Conservation (phyloP, 2,888 invertebrate species). For the Morpho achilles region DNA sequence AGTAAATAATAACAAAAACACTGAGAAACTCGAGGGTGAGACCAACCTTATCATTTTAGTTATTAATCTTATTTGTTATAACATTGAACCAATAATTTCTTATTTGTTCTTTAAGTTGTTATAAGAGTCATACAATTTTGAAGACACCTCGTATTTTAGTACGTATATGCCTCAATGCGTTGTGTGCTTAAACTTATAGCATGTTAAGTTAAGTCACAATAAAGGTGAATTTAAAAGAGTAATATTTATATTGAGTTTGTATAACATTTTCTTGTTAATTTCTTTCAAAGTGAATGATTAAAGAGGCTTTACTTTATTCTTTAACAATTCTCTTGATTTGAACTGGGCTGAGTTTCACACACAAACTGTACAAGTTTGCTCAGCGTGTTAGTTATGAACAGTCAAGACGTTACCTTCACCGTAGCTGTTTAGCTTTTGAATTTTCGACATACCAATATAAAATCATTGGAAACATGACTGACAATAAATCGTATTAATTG, state of each 20-base stretch:
- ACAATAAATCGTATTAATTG: conserved; percentile 24
- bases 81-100: conserved; percentile 21
- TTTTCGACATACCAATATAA: conserved; percentile 17
- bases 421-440: conserved; percentile 29
- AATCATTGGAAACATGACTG: conserved; percentile 12
- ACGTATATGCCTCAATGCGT: too few relatives aligned
- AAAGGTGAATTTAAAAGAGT: too few relatives aligned
- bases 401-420: conserved; percentile 42
- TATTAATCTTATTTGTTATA: too few relatives aligned
- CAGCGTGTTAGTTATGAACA: conserved; percentile 49
- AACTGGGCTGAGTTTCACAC: conserved; percentile 68
- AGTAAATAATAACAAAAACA: too few relatives aligned
- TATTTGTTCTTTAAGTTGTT: too few relatives aligned
- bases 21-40: too few relatives aligned
- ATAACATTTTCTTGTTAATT: conserved; percentile 64
- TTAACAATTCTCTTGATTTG: conserved; percentile 61
- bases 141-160: too few relatives aligned
- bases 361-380: conserved; percentile 55
- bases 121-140: too few relatives aligned
- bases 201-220: too few relatives aligned
- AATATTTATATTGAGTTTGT: conserved; percentile 35
- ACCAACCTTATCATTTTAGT: too few relatives aligned
- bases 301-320: conserved; percentile 54
- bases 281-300: conserved; percentile 71
- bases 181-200: too few relatives aligned